Conservation (phyloP, 2,888 invertebrate genomes). For the Lacanobia oleracea region DNA sequence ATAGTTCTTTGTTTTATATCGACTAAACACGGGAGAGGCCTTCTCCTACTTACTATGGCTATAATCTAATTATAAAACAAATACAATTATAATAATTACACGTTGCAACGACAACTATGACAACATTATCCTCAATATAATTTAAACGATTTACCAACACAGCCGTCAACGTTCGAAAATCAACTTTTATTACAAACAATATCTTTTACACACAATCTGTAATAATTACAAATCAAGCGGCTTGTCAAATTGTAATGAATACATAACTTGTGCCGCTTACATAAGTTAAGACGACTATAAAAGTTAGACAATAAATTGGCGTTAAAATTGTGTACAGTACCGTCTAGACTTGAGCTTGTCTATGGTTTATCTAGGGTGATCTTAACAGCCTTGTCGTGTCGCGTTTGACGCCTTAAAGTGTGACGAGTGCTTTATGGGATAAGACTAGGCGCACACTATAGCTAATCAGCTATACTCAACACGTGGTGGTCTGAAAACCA, state of each 20-base stretch:
- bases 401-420: slow-evolving; percentile 36
- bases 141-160: slow-evolving; percentile 33
- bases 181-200: slow-evolving; percentile 43
- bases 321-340: slow-evolving; percentile 9
- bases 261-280: slow-evolving; percentile 56
- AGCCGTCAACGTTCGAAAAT: background rate
- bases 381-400: slow-evolving; percentile 32
- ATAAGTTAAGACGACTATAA: slow-evolving; percentile 52
- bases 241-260: slow-evolving; percentile 44
- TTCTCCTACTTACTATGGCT: too few species aligned
- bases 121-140: slow-evolving; percentile 13
- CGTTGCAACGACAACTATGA: background rate
- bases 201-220: slow-evolving; percentile 13
- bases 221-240: slow-evolving; percentile 41
- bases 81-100: too few species aligned
- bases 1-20: too few species aligned
- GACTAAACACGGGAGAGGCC: too few species aligned
- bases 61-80: too few species aligned
- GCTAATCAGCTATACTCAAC: background rate
- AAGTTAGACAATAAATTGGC: slow-evolving; percentile 45
- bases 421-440: slow-evolving; percentile 11
- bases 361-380: slow-evolving; percentile 23
- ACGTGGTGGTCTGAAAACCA: too few species aligned
- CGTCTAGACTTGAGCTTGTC: background rate
- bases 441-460: slow-evolving; percentile 13